These are phyloP conservation scores for Antechinus stuartii DNA, from an alignment of 2,113 vertebrate species.

Conservation along the genomic window DNA sequence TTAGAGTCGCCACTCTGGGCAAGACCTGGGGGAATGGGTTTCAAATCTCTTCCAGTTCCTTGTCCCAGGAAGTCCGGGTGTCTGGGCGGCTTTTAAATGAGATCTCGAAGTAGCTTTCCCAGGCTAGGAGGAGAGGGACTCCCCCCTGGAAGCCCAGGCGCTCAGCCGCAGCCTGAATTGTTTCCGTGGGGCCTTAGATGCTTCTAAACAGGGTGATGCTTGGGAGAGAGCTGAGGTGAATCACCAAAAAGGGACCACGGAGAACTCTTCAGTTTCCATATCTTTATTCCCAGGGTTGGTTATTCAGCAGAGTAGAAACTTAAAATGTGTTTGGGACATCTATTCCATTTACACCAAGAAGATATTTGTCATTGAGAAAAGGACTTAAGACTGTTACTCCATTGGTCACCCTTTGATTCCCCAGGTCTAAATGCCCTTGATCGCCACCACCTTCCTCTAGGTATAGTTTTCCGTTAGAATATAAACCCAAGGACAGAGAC, in stretches of 20 bases:
- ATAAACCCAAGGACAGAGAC: not conserved
- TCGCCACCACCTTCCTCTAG: not conserved
- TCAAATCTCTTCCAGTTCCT: not conserved
- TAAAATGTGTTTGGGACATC: not conserved
- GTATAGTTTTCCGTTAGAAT: not conserved
- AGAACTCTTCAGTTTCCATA: not conserved
- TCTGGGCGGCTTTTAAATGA: not conserved
- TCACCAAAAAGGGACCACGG: not conserved
- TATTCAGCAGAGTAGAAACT: not conserved
- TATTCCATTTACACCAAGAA: not conserved
- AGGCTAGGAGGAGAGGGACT: not conserved
- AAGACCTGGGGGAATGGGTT: not conserved
- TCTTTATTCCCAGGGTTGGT: not conserved
- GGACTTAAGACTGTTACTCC: too few relatives aligned
- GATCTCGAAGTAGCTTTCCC: not conserved
- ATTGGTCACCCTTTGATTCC: not conserved
- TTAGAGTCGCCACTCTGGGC: not conserved
- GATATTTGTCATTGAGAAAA: not conserved
- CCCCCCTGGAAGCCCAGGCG: not conserved
- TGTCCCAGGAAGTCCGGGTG: not conserved
- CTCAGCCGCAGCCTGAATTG: too few relatives aligned
- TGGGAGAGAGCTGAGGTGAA: not conserved
- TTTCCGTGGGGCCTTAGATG: not conserved
- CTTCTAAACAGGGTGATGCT: not conserved
- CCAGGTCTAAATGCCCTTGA: not conserved